A percentile compares a stretch with the other conserved stretches of the same genome.
These are phyloP conservation scores for Eriosoma lanigerum DNA, from an alignment of 1,140 invertebrate species.

Conservation along the genomic window DNA sequence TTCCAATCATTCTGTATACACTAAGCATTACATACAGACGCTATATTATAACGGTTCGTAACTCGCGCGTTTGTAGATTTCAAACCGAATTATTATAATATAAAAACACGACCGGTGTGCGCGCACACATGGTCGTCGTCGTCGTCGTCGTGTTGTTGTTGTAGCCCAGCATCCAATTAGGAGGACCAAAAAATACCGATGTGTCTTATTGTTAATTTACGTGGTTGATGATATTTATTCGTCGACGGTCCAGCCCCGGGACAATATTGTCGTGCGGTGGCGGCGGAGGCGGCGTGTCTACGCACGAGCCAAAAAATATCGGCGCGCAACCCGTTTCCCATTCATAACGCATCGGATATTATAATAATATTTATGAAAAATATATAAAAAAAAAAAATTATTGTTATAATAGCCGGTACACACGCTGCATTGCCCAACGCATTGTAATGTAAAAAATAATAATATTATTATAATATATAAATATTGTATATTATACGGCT, in stretches of 20 bases:
- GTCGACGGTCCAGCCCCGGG: conserved; percentile 1
- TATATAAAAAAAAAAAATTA: too few relatives aligned
- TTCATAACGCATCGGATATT: neutral
- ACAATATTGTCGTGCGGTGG: conserved; percentile 1
- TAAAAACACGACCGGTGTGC: neutral
- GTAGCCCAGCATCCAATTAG: conserved; percentile 37
- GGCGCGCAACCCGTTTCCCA: neutral
- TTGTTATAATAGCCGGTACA: too few relatives aligned
- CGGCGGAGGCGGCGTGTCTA: neutral
- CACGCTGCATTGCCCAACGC: too few relatives aligned
- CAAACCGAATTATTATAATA: neutral
- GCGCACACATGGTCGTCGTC: neutral
- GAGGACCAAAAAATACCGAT: neutral
- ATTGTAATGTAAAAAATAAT: too few relatives aligned
- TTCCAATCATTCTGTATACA: too few relatives aligned
- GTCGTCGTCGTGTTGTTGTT: neutral
- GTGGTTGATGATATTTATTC: conserved; percentile 26
- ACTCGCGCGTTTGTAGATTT: neutral
- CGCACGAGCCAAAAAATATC: conserved; percentile 28
- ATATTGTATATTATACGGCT: neutral
- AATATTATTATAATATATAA: neutral
- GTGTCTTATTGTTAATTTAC: conserved; percentile 4
- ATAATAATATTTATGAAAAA: too few relatives aligned
- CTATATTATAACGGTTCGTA: neutral
- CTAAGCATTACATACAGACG: neutral